phyloP scores from a whole-genome alignment of 2,888 invertebrate species.

The Bibio marci region DNA sequence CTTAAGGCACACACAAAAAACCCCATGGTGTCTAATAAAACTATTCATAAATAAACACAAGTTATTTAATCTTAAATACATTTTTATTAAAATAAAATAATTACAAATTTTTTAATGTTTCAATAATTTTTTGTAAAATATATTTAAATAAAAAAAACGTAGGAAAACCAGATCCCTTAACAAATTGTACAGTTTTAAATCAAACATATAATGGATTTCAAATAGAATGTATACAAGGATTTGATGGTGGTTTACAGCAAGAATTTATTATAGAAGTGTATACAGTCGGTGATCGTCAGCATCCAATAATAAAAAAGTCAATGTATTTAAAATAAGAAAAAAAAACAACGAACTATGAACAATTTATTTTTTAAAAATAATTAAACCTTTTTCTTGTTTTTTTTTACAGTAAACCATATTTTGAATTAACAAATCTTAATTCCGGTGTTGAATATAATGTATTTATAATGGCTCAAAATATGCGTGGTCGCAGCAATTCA shows the following conservation, averaged over 20 bases:
- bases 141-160: constrained; percentile 6
- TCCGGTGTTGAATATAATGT: constrained; percentile 52
- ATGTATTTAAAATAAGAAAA: too few species aligned
- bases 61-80: too few species aligned
- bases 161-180: constrained; percentile 57
- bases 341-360: background rate
- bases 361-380: background rate
- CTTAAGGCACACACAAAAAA: too few species aligned
- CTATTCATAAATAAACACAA: too few species aligned
- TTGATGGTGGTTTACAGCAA: constrained; percentile 58
- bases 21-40: too few species aligned
- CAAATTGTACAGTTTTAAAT: constrained; percentile 56
- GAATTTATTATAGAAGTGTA: constrained; percentile 57
- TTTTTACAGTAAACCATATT: constrained; percentile 33
- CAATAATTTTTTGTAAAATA: too few species aligned
- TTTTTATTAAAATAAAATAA: too few species aligned
- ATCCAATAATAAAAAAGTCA: constrained; percentile 28
- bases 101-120: too few species aligned
- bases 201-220: constrained; percentile 53
- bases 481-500: constrained; percentile 51
- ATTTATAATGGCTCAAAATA: constrained; percentile 49
- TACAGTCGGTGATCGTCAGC: constrained; percentile 29
- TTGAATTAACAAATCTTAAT: constrained; percentile 46
- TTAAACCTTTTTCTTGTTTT: background rate
- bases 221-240: constrained; percentile 57